Base-by-base conservation (phyloP, 2,113 vertebrate genomes). In the Melanocharis versteri region DNA sequence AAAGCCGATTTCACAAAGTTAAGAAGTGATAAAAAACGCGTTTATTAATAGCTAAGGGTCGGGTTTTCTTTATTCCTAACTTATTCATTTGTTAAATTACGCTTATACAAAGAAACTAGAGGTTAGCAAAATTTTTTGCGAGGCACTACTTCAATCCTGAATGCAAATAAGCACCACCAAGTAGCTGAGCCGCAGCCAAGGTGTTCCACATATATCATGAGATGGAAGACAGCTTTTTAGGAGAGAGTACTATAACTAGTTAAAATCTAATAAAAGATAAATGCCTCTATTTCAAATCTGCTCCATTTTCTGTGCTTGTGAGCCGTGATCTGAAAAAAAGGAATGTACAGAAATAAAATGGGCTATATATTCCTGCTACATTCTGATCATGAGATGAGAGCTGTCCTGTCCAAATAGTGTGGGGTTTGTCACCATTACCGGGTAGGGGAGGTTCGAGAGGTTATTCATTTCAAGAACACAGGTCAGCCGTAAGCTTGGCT, bases 51-150 rank as follows among this genome's bases (percentile, higher is more conserved):
- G 54, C n/a, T 42, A 33, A 22, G 3, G 6, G 5, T 40, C 2
- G 1, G 2, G 3, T 61, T 80, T 76, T 91, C 30, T 90, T 58
- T 81, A 39, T 71, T 91, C 11, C 37, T 65, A 30, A 18, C 1
- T 4, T 44, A 6, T 45, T 75, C 2, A 33, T 79, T 77, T 92
- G 16, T 40, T 45, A 66, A 71, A 80, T 85, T 69, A 18, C 7
- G 3, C 6, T 62, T 51, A 50, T 31, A 15, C 9, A 56, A 70
- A 75, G 2, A 71, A 94, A 54, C 1, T 22, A 61, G 18, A 21
- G 6, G 5, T 57, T 33, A 69, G 8, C 7, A 28, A 3, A 12
- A 44, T 30, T 42, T 13, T 51, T 68, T 12, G 0, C 0, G 1
- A 72, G 15, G 20, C 27, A 10, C 27, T 66, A 4, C 21, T 53